phyloP scores from a whole-genome alignment of 2,888 invertebrate genomes.

The Calameuta idolon region DNA sequence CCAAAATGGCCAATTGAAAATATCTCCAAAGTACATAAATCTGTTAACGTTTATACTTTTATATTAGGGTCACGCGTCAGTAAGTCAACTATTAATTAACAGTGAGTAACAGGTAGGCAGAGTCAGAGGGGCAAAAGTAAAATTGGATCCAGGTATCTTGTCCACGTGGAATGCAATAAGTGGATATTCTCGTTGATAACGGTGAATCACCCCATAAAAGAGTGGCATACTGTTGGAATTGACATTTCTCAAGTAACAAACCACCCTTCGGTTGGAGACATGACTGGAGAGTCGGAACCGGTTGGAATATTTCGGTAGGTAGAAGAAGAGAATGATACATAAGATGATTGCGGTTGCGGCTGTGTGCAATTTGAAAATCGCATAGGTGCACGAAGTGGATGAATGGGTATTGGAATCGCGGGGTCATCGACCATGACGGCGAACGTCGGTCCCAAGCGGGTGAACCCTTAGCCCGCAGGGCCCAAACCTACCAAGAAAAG shows the following conservation, averaged over 20 bases:
- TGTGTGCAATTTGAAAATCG: neutral
- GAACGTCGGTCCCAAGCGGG: neutral
- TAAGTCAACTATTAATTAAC: neutral
- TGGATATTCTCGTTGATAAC: neutral
- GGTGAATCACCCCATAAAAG: neutral
- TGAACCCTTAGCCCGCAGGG: neutral
- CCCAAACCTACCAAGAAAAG: neutral
- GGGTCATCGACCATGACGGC: neutral
- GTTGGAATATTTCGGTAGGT: slow-evolving; percentile 34
- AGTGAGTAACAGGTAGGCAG: neutral
- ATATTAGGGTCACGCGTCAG: too few relatives aligned
- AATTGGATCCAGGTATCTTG: neutral
- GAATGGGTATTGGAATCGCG: neutral
- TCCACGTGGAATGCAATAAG: neutral
- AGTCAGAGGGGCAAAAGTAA: neutral
- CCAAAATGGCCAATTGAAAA: neutral
- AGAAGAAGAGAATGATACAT: slow-evolving; percentile 15
- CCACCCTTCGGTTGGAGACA: neutral
- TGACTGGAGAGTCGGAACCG: slow-evolving; percentile 30
- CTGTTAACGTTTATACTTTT: neutral
- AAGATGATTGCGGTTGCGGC: slow-evolving; percentile 25
- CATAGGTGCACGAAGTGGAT: neutral
- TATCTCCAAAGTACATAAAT: neutral
- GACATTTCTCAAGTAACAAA: neutral
- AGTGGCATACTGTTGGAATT: neutral